Evolutionary conservation across 2,113 vertebrate genomes (phyloP).

Genomic region (Esox niger): DNA sequence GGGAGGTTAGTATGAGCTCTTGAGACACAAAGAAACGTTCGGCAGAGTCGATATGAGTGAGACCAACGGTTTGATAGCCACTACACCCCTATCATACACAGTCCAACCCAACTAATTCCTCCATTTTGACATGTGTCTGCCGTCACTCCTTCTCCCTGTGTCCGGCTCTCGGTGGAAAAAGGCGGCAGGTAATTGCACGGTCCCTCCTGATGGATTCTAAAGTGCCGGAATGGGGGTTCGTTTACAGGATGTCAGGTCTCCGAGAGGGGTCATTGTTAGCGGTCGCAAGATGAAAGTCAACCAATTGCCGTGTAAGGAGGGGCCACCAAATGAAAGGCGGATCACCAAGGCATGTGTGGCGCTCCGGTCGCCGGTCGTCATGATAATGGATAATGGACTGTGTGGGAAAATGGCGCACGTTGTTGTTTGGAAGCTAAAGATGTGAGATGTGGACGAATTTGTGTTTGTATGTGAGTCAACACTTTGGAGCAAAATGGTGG

Average conservation of each 20-base stretch:
- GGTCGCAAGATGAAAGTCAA: conserved; percentile 17
- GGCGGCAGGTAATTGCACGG: neutral
- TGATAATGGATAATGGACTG: no score
- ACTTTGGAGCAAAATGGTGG: no score
- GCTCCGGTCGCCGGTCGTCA: no score
- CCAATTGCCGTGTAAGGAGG: conserved; percentile 1
- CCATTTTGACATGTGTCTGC: neutral
- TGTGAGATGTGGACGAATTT: no score
- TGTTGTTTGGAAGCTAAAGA: no score
- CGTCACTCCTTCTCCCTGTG: neutral
- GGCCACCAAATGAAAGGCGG: conserved; percentile 21
- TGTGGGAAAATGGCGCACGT: no score
- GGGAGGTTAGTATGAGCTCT: no score
- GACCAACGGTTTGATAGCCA: neutral
- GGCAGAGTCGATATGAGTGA: no score
- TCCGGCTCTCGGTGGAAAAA: neutral
- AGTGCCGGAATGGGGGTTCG: neutral
- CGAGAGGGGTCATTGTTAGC: neutral
- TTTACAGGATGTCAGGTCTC: neutral
- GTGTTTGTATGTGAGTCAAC: no score
- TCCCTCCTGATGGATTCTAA: neutral
- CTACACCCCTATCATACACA: neutral
- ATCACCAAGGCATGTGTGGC: neutral
- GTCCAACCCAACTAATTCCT: no score
- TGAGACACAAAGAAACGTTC: no score